Evolutionary conservation across 2,888 invertebrate species (phyloP), one percentile per base, ranked within the genome.

Genomic region (Xanthostigma xanthostigma): DNA sequence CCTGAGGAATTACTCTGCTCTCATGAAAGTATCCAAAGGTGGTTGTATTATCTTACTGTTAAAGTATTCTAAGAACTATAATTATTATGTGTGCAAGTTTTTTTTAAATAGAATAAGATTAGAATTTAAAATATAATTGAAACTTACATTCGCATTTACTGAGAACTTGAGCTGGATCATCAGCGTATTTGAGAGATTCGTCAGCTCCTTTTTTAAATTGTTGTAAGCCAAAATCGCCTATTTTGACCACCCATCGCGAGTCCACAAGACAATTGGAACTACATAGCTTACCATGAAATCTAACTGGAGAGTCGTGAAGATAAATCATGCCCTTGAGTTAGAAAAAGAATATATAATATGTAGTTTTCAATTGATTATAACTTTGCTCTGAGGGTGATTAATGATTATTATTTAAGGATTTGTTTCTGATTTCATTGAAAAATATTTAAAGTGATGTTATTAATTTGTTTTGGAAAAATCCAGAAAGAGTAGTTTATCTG

Each of bases 211-310:
- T 76, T 59, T 90, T 81, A 64, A 94, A 91, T 62, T 91, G 88
- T 55, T 84, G 79, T 42, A 94, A 73, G 1, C 94, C 94, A 62
- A 92, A 94, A 70, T 94, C 94, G 1, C 92, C 78, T 35, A 94
- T 72, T 65, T 96, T 92, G 44, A 94, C 84, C 50, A 94, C 92
- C 93, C 93, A 94, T 35, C 94, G 78, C 33, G 92, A 91, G 69
- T 95, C 94, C 50, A 95, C 89, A 50, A 95, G 72, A 65, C 94
- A 95, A 68, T 94, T 95, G 40, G 89, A 88, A 0, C 92, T 84
- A 59, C 88, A 84, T 49, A 94, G 70, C 46, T 87, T 82, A 1
- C 94, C 94, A 66, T 95, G 94, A 62, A 81, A 87, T 55, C 82
- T 78, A 40, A 91, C 75, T 38, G 87, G 83, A 2, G 89, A 89